phyloP scores from a whole-genome alignment of 2,113 vertebrate genomes.

The Marmota flaviventris region DNA sequence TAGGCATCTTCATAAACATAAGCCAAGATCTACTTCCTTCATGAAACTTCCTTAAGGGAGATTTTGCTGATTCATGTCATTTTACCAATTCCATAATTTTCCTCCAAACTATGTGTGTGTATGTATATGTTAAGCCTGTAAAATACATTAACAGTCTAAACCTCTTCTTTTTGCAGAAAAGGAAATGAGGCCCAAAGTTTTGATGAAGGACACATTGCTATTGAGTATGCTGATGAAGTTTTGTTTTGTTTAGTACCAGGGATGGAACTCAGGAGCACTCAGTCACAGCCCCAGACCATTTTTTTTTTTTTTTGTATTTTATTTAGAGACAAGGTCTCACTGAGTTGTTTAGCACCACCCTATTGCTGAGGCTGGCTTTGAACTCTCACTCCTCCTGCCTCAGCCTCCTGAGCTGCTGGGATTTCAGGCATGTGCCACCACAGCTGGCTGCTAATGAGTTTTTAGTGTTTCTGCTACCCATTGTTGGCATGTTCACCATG shows the following conservation, averaged over 20 bases:
- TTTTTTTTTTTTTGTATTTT: too few species aligned
- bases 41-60: constrained; percentile 31
- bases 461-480: neutral
- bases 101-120: constrained; percentile 32
- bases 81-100: constrained; percentile 38
- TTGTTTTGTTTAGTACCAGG: too few species aligned
- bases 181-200: neutral
- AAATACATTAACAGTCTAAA: neutral
- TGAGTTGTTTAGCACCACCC: too few species aligned
- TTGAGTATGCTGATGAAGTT: neutral
- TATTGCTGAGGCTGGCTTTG: too few species aligned
- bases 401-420: too few species aligned
- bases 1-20: constrained; percentile 58
- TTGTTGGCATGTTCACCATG: neutral
- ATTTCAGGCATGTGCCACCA: too few species aligned
- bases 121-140: neutral
- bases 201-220: neutral
- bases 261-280: too few species aligned
- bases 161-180: neutral
- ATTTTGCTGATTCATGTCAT: neutral
- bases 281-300: too few species aligned
- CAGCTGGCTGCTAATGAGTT: neutral
- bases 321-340: too few species aligned
- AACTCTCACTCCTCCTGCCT: too few species aligned
- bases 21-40: constrained; percentile 40